Conservation (phyloP, 2,113 vertebrate genomes). For the Nymphicus hollandicus region DNA sequence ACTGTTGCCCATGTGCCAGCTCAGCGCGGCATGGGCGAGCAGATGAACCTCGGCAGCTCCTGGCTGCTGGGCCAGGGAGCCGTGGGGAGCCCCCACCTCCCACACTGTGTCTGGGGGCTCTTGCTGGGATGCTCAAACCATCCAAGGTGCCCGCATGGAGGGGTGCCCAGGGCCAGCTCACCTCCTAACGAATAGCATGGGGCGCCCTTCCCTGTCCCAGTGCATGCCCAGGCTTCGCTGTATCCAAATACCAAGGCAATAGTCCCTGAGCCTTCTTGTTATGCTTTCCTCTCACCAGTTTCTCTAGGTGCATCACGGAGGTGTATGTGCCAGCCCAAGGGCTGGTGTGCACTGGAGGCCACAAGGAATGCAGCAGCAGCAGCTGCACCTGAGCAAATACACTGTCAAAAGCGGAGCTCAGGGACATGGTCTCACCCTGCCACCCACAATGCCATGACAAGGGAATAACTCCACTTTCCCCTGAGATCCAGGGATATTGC, state of each 20-base stretch:
- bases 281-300: neutral
- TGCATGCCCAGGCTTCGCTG: neutral
- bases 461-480: neutral
- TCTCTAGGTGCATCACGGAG: neutral
- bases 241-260: neutral
- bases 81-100: neutral
- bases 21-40: neutral
- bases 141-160: neutral
- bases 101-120: accelerated
- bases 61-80: neutral
- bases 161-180: neutral
- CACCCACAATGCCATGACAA: accelerated
- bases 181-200: neutral
- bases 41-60: neutral
- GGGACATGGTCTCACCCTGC: neutral
- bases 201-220: neutral
- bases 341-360: accelerated
- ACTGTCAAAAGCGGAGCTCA: neutral
- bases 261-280: accelerated
- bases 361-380: accelerated
- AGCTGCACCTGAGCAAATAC: neutral
- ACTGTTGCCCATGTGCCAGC: neutral
- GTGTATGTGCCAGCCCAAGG: neutral
- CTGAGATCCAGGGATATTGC: neutral
- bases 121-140: neutral